Evolutionary conservation across 2,797 vertebrate species (phyloP), one percentile per base, ranked within the genome.

Genomic region (Sciaenops ocellatus): DNA sequence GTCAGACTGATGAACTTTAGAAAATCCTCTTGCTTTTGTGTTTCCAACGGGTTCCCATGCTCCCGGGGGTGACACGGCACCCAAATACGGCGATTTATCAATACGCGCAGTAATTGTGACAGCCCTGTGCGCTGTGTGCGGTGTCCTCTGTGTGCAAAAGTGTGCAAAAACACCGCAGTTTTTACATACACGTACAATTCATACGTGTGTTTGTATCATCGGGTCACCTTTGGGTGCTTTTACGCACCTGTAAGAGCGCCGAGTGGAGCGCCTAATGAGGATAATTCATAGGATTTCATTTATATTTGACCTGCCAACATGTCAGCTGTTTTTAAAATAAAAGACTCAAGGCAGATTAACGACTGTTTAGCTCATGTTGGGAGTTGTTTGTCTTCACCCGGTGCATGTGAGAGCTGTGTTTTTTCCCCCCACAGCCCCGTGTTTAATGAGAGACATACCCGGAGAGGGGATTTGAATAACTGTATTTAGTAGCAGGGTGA

Each of bases 401-500:
- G 81, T 78, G 80, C 85, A 74, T 86, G 86, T 82, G 83, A 87
- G 86, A 83, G 73, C 66, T 69, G 74, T 79, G 86, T 85, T 87
- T 89, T 71, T 52, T 38, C 34, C 34, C 84, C 66, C 78, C 84
- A 73, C 75, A 55, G 74, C 24, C 69, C 81, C 48, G 84, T 70
- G 83, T 86, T 78, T 91, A 91, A 93, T 93, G 90, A 91, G 89
- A 93, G 92, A 90, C 90, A 89, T 84, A 86, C 90, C 88, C 78
- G 76, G 84, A 88, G 90, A 64, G 60, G 83, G 91, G 88, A 89
- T 89, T 84, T 92, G 91, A 94, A 95, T 94, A 89, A 93, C 90
- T 93, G 94, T 93, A 87, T 94, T 93, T 91, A 93, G 93, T 54
- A 86, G 87, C 78, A 51, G 89, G 89, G 84, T 85, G 85, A 93